Evolutionary conservation across 1,140 invertebrate genomes (phyloP).

Genomic region (Whitmania pigra): DNA sequence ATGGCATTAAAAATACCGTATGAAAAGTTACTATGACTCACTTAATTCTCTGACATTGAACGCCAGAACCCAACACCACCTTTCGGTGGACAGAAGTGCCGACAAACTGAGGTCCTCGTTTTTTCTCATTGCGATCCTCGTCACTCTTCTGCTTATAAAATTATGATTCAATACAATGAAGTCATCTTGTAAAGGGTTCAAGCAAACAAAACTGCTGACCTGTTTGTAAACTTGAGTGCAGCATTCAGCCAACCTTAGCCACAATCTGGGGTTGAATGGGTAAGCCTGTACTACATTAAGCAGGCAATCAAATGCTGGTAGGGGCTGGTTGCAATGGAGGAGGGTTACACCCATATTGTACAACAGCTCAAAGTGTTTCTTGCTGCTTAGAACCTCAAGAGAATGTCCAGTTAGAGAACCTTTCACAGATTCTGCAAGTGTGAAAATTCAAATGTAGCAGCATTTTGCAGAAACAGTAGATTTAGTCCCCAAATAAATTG

Average conservation of each 20-base stretch:
- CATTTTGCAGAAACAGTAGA: too few species aligned
- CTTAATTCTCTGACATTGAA: slow-evolving; percentile 12
- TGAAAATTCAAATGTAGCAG: too few species aligned
- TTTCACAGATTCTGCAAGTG: too few species aligned
- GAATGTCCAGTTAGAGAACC: slow-evolving; percentile 38
- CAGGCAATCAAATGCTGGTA: slow-evolving; percentile 77
- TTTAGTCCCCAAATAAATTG: too few species aligned
- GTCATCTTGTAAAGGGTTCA: background rate
- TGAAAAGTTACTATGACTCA: background rate
- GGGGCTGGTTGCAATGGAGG: slow-evolving; percentile 62
- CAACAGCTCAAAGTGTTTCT: slow-evolving; percentile 61
- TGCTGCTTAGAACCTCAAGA: slow-evolving; percentile 48
- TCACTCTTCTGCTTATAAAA: slow-evolving; percentile 2
- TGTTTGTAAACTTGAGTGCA: slow-evolving; percentile 40
- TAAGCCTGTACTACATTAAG: slow-evolving; percentile 70
- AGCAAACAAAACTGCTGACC: slow-evolving; percentile 25
- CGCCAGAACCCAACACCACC: background rate
- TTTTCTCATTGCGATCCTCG: background rate
- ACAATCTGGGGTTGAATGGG: slow-evolving; percentile 67
- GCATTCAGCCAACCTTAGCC: slow-evolving; percentile 83
- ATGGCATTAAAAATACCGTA: background rate
- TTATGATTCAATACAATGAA: background rate
- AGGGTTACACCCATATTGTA: slow-evolving; percentile 81
- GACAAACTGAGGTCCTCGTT: slow-evolving; percentile 6
- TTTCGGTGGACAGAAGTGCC: background rate